These are phyloP conservation scores for Diceros bicornis DNA, from an alignment of 2,797 vertebrate genomes.

Conservation along the genomic window DNA sequence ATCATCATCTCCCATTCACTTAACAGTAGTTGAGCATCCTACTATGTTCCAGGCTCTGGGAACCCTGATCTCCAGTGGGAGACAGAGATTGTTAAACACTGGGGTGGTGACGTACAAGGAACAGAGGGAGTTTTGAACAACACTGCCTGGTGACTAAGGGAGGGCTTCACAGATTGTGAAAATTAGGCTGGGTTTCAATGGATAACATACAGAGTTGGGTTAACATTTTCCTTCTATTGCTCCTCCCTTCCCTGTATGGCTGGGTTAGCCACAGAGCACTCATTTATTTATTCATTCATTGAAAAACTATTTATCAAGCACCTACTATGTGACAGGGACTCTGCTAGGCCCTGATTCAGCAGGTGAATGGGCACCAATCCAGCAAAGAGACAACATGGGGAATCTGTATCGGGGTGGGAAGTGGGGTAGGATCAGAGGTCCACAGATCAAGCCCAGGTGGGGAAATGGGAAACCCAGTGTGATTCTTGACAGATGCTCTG, in stretches of 20 bases:
- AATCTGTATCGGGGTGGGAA: background rate
- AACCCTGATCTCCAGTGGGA: background rate
- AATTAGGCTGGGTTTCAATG: background rate
- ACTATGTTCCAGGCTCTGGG: background rate
- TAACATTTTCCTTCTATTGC: background rate
- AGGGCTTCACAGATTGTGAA: background rate
- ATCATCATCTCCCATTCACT: background rate
- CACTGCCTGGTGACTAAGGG: background rate
- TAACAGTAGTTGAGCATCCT: background rate
- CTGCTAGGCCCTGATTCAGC: background rate
- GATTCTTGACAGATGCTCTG: background rate
- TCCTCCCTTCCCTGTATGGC: background rate
- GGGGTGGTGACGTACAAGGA: background rate
- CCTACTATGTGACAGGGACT: background rate
- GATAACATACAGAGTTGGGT: background rate
- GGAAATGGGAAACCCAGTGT: background rate
- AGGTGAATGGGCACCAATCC: background rate
- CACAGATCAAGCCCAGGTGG: background rate
- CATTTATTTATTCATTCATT: background rate
- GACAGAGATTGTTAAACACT: background rate
- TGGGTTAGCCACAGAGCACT: background rate
- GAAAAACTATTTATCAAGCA: conserved; percentile 2
- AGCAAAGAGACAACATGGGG: background rate
- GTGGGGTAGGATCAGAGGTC: background rate
- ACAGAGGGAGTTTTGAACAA: background rate